Evolutionary conservation across 2,888 invertebrate species (phyloP), one percentile per base, ranked within the genome.

Genomic region (Argyresthia albistria): DNA sequence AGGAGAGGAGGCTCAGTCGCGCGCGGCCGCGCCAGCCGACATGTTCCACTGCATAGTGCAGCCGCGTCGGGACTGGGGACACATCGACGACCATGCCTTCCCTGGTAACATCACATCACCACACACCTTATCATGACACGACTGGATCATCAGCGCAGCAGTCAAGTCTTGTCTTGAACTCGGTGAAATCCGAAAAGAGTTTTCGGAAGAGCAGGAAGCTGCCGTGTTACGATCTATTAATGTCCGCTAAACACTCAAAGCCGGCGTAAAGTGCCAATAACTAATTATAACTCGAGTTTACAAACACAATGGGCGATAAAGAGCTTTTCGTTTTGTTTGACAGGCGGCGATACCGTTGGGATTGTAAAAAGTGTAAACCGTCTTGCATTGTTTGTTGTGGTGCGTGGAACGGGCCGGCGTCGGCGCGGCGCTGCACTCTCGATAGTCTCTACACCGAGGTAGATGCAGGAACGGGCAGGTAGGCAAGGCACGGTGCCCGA

Each of bases 1-100:
- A 12, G 35, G 47, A 25, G 25, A 25, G 25, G 25, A 25, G 55
- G 53, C 54, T 54, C 56, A 55, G 43, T 6, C 45, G 62, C 59
- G 59, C 61, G 59, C 52, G 63, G 66, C 65, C 43, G 61, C 50
- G 54, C 43, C 55, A 39, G 55, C 51, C 52, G 66, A 67, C 71
- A 94, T 94, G 94, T 94, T 94, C 84, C 94, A 94, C 89, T 94
- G 94, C 80, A 93, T 94, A 69, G 93, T 93, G 73, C 93, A 93
- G 86, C 93, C 93, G 83, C 90, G 91, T 69, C 91, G 91, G 74
- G 93, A 93, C 73, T 93, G 93, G 93, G 90, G 91, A 59, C 89
- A 90, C 69, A 91, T 90, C 70, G 91, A 92, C 59, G 92, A 93
- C 73, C 90, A 92, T 75, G 92, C 92, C 35, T 92, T 92, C 80